Conservation (phyloP, 1,140 invertebrate genomes). For the Lasioglossum albipes region DNA sequence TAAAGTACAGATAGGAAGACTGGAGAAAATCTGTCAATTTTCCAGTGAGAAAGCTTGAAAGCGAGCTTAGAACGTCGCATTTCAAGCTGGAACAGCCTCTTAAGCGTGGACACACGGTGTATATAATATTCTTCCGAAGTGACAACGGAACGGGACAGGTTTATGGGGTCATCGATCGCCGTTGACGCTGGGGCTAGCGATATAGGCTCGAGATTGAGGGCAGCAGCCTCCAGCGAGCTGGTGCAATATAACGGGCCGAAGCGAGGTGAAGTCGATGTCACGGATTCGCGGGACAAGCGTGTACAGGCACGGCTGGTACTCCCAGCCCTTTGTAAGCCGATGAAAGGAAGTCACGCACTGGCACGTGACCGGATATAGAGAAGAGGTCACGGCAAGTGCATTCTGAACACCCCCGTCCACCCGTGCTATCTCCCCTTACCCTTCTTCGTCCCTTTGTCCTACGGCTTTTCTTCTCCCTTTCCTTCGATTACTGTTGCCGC, state of each 20-base stretch:
- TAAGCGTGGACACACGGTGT: too few relatives aligned
- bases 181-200: conserved; percentile 40
- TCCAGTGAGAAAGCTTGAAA: too few relatives aligned
- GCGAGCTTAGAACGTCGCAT: too few relatives aligned
- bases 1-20: too few relatives aligned
- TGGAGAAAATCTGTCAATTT: too few relatives aligned
- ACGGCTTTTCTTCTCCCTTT: background rate
- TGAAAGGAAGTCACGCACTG: conserved; percentile 64
- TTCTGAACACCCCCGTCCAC: conserved; percentile 55
- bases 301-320: conserved; percentile 24
- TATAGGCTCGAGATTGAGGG: conserved; percentile 64
- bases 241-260: conserved; percentile 34
- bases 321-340: conserved; percentile 55
- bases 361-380: conserved; percentile 62
- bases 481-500: background rate
- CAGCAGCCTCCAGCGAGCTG: conserved; percentile 31
- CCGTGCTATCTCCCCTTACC: too few relatives aligned
- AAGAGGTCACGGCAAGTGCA: conserved; percentile 62
- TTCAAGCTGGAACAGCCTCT: too few relatives aligned
- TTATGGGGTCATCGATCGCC: conserved; percentile 59
- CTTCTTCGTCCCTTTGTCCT: conserved; percentile 23
- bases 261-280: conserved; percentile 43
- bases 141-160: conserved; percentile 61
- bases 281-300: conserved; percentile 16
- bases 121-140: conserved; percentile 53